phyloP scores from a whole-genome alignment of 2,797 vertebrate genomes.

The Pseudotriccus pelzelni region DNA sequence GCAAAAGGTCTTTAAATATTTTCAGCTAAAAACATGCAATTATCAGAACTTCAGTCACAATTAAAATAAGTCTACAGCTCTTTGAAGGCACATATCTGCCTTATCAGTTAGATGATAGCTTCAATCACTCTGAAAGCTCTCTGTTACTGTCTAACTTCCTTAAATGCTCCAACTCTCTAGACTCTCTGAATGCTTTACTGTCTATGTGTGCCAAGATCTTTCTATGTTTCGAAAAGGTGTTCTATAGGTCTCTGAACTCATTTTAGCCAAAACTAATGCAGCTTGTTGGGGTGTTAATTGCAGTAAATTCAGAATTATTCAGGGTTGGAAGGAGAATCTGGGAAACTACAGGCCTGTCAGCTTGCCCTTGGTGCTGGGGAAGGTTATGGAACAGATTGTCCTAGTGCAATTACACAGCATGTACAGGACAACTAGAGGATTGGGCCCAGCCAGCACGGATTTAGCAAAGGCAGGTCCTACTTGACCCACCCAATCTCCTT shows the following conservation, averaged over 20 bases:
- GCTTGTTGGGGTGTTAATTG: background rate
- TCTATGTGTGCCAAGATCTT: background rate
- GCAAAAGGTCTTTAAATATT: background rate
- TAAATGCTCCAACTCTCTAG: background rate
- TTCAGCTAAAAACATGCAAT: background rate
- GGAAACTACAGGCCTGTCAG: background rate
- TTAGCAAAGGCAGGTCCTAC: background rate
- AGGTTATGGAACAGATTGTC: background rate
- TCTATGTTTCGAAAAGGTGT: background rate
- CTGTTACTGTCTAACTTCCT: background rate
- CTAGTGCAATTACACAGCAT: accelerated
- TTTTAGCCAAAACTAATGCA: background rate
- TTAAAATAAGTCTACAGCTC: background rate
- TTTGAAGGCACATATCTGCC: background rate
- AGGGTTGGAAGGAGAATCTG: background rate
- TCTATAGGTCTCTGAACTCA: background rate
- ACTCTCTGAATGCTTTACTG: background rate
- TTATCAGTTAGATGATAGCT: background rate
- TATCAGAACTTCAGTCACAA: background rate
- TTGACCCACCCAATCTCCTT: background rate
- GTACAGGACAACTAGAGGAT: background rate
- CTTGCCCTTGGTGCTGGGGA: background rate
- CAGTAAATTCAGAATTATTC: background rate
- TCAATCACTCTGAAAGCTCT: background rate
- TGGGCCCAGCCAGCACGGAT: background rate